Evolutionary conservation across 1,140 invertebrate genomes (phyloP).

Genomic region (Carposina sasakii): DNA sequence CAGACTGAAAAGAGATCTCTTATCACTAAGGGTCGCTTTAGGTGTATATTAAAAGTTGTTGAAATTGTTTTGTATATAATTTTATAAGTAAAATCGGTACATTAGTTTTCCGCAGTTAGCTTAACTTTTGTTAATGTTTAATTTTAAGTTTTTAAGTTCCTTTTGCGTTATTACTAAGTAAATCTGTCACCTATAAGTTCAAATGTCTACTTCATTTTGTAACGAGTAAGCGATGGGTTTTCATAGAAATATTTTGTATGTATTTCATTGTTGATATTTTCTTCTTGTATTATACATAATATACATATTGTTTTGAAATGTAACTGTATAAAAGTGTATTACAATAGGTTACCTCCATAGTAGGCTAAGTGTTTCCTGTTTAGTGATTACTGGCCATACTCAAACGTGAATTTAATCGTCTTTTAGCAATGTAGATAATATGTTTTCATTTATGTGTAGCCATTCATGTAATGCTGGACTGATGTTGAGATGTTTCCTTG

Average conservation of each 20-base stretch:
- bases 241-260: slow-evolving; percentile 22
- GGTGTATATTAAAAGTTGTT: slow-evolving; percentile 46
- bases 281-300: slow-evolving; percentile 58
- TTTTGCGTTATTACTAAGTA: slow-evolving; percentile 41
- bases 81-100: slow-evolving; percentile 26
- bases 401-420: slow-evolving; percentile 60
- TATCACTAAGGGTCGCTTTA: slow-evolving; percentile 31
- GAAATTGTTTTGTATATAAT: slow-evolving; percentile 64
- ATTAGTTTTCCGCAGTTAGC: slow-evolving; percentile 7
- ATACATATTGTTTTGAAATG: slow-evolving; percentile 54
- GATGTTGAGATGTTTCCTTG: slow-evolving; percentile 29
- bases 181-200: slow-evolving; percentile 49
- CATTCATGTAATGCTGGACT: slow-evolving; percentile 55
- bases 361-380: slow-evolving; percentile 56
- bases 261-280: slow-evolving; percentile 39
- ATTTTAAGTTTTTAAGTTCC: slow-evolving; percentile 30
- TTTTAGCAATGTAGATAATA: slow-evolving; percentile 34
- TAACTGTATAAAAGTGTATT: slow-evolving; percentile 55
- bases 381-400: slow-evolving; percentile 61
- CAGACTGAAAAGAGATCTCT: slow-evolving; percentile 54
- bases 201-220: slow-evolving; percentile 38
- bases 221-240: slow-evolving; percentile 14
- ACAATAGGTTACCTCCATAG: slow-evolving; percentile 41
- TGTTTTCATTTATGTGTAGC: slow-evolving; percentile 35
- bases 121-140: slow-evolving; percentile 33